phyloP scores from a whole-genome alignment of 2,113 vertebrate species.

The Daubentonia madagascariensis region DNA sequence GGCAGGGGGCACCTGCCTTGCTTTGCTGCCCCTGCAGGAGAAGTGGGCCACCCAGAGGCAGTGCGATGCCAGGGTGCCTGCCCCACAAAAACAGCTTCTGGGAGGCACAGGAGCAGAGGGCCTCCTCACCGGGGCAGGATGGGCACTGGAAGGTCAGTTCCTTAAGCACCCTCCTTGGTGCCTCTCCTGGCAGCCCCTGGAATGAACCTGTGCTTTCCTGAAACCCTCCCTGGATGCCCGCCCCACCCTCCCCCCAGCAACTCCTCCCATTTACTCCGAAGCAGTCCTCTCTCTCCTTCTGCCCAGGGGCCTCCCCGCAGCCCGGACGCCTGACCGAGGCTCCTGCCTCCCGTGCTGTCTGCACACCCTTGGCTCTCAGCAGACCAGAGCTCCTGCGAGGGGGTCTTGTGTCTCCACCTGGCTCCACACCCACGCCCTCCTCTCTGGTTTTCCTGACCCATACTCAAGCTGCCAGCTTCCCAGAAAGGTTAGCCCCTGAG shows the following conservation, averaged over 20 bases:
- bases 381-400: too few species aligned
- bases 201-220: background rate
- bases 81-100: too few species aligned
- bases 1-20: fast-evolving
- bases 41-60: background rate
- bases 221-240: background rate
- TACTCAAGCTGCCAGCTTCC: background rate
- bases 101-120: too few species aligned
- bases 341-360: too few species aligned
- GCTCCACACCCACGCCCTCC: background rate
- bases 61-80: background rate
- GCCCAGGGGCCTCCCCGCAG: fast-evolving
- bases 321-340: too few species aligned
- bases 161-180: fast-evolving
- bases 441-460: background rate
- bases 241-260: fast-evolving
- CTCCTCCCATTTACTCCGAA: too few species aligned
- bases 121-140: fast-evolving
- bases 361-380: fast-evolving
- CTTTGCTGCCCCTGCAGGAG: background rate
- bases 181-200: too few species aligned
- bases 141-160: fast-evolving
- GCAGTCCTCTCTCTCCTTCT: too few species aligned
- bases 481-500: background rate
- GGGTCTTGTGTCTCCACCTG: background rate